Evolutionary conservation across 2,113 vertebrate genomes (phyloP).

Genomic region (Scomber colias): DNA sequence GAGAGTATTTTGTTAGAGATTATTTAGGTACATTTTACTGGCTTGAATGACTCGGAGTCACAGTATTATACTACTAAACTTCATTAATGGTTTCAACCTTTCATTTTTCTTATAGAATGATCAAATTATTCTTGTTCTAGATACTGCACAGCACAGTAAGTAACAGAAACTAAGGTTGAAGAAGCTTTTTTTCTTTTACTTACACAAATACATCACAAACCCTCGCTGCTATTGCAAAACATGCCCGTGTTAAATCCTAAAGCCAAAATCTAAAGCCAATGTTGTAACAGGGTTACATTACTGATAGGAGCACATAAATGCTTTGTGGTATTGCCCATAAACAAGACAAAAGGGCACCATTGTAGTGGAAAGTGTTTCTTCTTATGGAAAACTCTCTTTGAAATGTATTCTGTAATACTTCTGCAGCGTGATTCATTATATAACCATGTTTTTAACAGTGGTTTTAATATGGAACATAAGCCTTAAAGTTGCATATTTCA

Average conservation of each 20-base stretch:
- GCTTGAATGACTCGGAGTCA: too few relatives aligned
- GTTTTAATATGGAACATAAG: neutral
- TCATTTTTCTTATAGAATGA: neutral
- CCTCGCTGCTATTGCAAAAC: neutral
- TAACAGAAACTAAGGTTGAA: too few relatives aligned
- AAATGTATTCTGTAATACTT: neutral
- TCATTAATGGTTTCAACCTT: neutral
- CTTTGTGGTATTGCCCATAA: slow-evolving; percentile 44
- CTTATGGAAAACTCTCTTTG: neutral
- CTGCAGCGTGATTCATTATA: neutral
- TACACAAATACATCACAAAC: slow-evolving; percentile 28
- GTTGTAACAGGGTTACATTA: neutral
- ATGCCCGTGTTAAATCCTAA: slow-evolving; percentile 17
- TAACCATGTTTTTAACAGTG: neutral
- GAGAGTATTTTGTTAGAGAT: too few relatives aligned
- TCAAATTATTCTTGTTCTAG: slow-evolving; percentile 7
- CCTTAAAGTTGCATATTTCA: neutral
- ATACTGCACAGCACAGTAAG: neutral
- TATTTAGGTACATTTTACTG: too few relatives aligned
- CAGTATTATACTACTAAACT: neutral
- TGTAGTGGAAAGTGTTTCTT: slow-evolving; percentile 13
- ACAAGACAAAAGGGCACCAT: slow-evolving; percentile 24
- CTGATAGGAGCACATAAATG: slow-evolving; percentile 26
- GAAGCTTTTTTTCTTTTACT: neutral
- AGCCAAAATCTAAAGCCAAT: slow-evolving; percentile 35